Percentiles rank a stretch among this genome's conserved stretches.
Evolutionary conservation across 2,888 invertebrate species (phyloP).

Genomic region (Pterobdella sp.): DNA sequence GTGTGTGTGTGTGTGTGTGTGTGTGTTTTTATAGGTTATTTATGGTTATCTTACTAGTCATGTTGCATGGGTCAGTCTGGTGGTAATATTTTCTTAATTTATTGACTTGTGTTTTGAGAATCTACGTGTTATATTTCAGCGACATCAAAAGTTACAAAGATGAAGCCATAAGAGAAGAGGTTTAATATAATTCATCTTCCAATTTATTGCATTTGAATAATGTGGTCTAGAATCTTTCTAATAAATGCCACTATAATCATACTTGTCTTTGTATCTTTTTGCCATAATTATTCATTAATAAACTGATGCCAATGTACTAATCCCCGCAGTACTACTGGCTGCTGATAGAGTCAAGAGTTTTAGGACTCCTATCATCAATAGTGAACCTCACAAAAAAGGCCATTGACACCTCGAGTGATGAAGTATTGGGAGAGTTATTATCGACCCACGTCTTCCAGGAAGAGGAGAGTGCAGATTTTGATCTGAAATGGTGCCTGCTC

Average conservation of each 20-base stretch:
- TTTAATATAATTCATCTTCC: neutral
- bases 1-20: too few relatives aligned
- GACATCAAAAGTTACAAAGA: neutral
- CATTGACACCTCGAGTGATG: too few relatives aligned
- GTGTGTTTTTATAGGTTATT: too few relatives aligned
- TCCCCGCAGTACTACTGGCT: constrained; percentile 1
- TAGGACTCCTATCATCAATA: neutral
- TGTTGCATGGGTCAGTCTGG: too few relatives aligned
- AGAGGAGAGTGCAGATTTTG: neutral
- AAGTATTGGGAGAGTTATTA: too few relatives aligned
- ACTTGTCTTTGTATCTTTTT: neutral
- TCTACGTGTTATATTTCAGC: neutral
- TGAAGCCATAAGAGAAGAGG: neutral
- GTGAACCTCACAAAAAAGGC: neutral
- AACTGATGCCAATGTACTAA: neutral
- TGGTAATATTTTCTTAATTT: too few relatives aligned
- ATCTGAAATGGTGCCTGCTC: neutral
- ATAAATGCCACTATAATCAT: too few relatives aligned
- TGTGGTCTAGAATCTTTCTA: neutral
- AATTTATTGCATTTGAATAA: too few relatives aligned
- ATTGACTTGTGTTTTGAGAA: too few relatives aligned
- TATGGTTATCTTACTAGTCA: too few relatives aligned
- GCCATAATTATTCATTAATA: neutral
- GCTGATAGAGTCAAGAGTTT: neutral
- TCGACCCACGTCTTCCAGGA: too few relatives aligned